Evolutionary conservation across 2,797 vertebrate species (phyloP).

Genomic region (Glossophaga mutica): DNA sequence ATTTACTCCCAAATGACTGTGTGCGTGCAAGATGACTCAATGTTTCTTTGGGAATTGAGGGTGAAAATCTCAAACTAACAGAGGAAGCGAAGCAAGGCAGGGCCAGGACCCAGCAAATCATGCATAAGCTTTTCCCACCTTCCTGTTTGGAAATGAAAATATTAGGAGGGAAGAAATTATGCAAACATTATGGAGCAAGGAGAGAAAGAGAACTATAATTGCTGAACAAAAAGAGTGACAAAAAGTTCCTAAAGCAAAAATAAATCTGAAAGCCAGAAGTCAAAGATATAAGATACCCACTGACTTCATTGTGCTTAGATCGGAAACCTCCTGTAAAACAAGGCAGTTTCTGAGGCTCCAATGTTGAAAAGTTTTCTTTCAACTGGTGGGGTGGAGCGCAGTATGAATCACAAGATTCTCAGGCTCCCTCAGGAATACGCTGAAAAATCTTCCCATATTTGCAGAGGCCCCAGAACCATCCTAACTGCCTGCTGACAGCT

Average conservation of each 20-base stretch:
- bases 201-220: slow-evolving; percentile 12
- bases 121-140: neutral
- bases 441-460: slow-evolving; percentile 35
- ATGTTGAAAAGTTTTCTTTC: neutral
- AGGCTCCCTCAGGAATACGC: neutral
- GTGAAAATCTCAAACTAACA: neutral
- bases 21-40: neutral
- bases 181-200: neutral
- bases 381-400: neutral
- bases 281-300: neutral
- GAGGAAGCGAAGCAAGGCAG: neutral
- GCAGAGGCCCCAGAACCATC: neutral
- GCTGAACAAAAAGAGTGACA: neutral
- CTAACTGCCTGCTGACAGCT: neutral
- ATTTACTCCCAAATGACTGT: neutral
- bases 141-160: neutral
- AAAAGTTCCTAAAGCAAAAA: slow-evolving; percentile 15
- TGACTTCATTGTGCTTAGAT: neutral
- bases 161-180: neutral
- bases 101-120: neutral
- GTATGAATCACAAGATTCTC: slow-evolving; percentile 10
- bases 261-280: slow-evolving; percentile 6
- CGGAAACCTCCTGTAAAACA: neutral
- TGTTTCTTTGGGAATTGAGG: neutral
- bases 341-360: neutral